Evolutionary conservation across 2,888 invertebrate species (phyloP).

Genomic region (Erebia aethiops): DNA sequence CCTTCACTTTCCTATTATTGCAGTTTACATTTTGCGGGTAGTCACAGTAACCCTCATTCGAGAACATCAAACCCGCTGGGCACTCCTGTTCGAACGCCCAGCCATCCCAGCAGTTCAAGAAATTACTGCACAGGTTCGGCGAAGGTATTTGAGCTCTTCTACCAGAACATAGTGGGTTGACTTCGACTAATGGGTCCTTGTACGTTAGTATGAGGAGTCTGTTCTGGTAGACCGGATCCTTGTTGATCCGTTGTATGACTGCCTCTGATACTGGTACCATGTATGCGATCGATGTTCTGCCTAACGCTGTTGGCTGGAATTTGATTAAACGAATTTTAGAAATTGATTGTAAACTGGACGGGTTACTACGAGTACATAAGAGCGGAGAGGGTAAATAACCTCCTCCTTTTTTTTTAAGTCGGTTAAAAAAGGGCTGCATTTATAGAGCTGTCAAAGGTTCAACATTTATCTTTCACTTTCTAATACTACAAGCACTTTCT

Average conservation of each 20-base stretch:
- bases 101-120: slow-evolving; percentile 89
- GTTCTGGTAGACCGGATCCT: slow-evolving; percentile 67
- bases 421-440: no score
- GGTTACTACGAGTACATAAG: no score
- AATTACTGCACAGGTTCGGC: slow-evolving; percentile 83
- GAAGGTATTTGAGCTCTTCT: slow-evolving; percentile 85
- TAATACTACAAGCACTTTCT: no score
- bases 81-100: slow-evolving; percentile 86
- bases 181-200: slow-evolving; percentile 58
- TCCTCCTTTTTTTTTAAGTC: no score
- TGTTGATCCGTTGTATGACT: slow-evolving; percentile 65
- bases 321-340: no score
- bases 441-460: no score
- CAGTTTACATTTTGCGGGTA: slow-evolving; percentile 86
- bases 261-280: slow-evolving; percentile 73
- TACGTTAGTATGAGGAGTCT: slow-evolving; percentile 58
- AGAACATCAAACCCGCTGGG: slow-evolving; percentile 84
- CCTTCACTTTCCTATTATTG: slow-evolving; percentile 69
- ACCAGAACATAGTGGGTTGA: slow-evolving; percentile 67
- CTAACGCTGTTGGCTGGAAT: slow-evolving; percentile 52
- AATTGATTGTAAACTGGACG: no score
- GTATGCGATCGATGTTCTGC: slow-evolving; percentile 58
- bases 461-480: no score
- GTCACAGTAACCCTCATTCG: slow-evolving; percentile 84
- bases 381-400: no score